Conservation (phyloP, 1,140 invertebrate species). For the Eurosta solidaginis region DNA sequence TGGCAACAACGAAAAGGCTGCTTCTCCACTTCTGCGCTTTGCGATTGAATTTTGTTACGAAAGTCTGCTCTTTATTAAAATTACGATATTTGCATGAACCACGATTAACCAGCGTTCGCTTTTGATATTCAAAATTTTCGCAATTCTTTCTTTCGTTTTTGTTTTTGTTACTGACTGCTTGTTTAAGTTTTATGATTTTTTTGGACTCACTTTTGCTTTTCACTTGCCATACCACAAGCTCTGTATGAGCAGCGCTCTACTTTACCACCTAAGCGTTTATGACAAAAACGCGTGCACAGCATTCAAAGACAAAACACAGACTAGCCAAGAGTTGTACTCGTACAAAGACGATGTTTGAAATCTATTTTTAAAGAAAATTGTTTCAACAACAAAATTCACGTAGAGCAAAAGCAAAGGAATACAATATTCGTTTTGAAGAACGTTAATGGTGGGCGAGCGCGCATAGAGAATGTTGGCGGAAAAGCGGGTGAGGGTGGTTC, state of each 20-base stretch:
- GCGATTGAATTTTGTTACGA: not conserved
- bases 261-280: not conserved
- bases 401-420: conserved; percentile 28
- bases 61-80: not conserved
- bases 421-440: not conserved
- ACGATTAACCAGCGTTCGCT: not conserved
- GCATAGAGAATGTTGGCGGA: not conserved
- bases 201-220: not conserved
- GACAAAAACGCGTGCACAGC: conserved; percentile 21
- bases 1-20: not conserved
- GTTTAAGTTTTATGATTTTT: too few species aligned
- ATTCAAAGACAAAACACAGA: conserved; percentile 25
- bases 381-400: not conserved
- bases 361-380: conserved; percentile 22
- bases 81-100: not conserved
- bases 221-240: not conserved
- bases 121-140: not conserved
- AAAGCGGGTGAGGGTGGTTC: not conserved
- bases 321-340: conserved; percentile 24
- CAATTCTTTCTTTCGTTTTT: not conserved
- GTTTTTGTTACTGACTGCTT: not conserved
- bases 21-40: not conserved
- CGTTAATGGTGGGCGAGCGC: conserved; percentile 10
- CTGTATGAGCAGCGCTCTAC: not conserved
- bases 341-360: conserved; percentile 24